Evolutionary conservation across 2,113 vertebrate species (phyloP).

Genomic region (Hemiscyllium ocellatum): DNA sequence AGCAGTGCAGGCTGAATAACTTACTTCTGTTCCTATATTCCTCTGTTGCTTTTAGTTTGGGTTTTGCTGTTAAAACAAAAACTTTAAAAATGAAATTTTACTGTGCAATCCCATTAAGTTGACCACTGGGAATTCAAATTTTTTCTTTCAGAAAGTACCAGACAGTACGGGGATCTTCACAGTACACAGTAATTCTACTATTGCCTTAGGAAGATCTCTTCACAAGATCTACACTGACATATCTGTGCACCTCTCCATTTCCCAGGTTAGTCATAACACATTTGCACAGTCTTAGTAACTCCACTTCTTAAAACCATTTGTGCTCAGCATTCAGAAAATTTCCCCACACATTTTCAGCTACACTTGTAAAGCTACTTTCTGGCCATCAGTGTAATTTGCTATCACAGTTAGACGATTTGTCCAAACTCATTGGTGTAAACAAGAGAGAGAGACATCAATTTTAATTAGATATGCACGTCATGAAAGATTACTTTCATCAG

Average conservation of each 20-base stretch:
- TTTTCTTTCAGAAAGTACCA: neutral
- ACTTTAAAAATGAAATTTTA: neutral
- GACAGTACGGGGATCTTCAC: neutral
- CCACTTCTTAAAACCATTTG: neutral
- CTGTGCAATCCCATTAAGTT: neutral
- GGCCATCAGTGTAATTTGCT: neutral
- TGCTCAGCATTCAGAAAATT: neutral
- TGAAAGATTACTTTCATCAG: neutral
- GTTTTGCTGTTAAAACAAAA: neutral
- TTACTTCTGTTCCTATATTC: no score
- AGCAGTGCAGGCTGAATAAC: no score
- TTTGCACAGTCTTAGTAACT: neutral
- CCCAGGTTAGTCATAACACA: neutral
- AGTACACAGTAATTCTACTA: neutral
- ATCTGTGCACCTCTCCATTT: neutral
- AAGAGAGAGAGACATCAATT: neutral
- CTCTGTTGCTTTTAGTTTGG: neutral
- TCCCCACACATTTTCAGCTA: neutral
- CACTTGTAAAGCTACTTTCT: neutral
- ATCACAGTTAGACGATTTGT: neutral
- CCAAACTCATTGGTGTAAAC: neutral
- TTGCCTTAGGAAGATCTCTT: neutral
- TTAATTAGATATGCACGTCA: neutral
- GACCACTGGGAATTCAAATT: neutral
- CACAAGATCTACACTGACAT: neutral